phyloP scores from a whole-genome alignment of 1,140 invertebrate genomes.

The Araneus ventricosus region DNA sequence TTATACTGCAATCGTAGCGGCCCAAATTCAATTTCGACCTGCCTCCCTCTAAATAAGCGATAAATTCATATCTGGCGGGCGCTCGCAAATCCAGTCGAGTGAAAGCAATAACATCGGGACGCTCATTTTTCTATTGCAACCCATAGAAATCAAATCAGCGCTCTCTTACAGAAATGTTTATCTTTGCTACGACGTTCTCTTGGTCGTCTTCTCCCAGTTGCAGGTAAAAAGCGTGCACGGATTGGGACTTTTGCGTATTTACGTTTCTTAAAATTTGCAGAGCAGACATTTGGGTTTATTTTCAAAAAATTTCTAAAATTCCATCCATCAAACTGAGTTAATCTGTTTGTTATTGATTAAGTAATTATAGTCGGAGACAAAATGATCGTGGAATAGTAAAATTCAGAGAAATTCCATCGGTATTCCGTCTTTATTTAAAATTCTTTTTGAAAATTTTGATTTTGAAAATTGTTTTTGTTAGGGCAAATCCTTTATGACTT shows the following conservation, averaged over 20 bases:
- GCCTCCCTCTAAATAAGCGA: slow-evolving; percentile 17
- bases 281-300: too few relatives aligned
- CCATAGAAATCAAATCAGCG: neutral
- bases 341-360: too few relatives aligned
- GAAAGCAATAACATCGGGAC: slow-evolving; percentile 28
- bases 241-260: neutral
- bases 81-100: neutral
- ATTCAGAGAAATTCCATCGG: too few relatives aligned
- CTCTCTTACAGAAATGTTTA: slow-evolving; percentile 2
- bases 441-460: too few relatives aligned
- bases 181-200: neutral
- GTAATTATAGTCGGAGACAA: too few relatives aligned
- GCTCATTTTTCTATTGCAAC: slow-evolving; percentile 31
- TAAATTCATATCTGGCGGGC: slow-evolving; percentile 11
- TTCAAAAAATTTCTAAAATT: too few relatives aligned
- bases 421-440: too few relatives aligned
- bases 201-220: neutral
- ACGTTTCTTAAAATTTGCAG: too few relatives aligned
- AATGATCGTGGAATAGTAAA: too few relatives aligned
- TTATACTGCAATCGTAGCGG: slow-evolving; percentile 16
- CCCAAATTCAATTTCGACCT: slow-evolving; percentile 47
- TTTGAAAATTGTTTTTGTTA: too few relatives aligned
- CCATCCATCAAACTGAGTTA: too few relatives aligned
- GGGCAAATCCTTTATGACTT: too few relatives aligned
- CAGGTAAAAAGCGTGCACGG: neutral